These are phyloP conservation scores for Radopholus similis DNA, from an alignment of 1,140 invertebrate genomes.

Conservation along the genomic window DNA sequence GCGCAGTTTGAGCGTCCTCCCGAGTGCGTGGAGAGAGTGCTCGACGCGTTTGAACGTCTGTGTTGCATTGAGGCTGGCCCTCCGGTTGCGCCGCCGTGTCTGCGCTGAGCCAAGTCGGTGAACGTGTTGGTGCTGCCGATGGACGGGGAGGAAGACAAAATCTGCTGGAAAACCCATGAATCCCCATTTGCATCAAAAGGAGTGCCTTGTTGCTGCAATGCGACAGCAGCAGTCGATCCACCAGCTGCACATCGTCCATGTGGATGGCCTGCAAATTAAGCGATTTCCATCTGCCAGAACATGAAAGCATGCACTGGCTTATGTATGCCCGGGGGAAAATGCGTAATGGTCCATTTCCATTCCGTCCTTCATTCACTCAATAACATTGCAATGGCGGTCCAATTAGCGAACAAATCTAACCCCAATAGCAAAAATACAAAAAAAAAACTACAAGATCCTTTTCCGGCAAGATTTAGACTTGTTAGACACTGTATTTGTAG, in stretches of 20 bases:
- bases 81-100: slow-evolving; percentile 42
- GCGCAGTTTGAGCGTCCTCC: slow-evolving; percentile 58
- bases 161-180: slow-evolving; percentile 9
- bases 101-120: slow-evolving; percentile 55
- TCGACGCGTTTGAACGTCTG: slow-evolving; percentile 56
- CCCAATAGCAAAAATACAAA: too few species aligned
- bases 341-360: too few species aligned
- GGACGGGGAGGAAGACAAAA: slow-evolving; percentile 52
- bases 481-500: too few species aligned
- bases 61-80: slow-evolving; percentile 34
- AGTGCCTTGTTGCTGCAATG: slow-evolving; percentile 35
- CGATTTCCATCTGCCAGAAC: not conserved
- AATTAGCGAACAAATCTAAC: too few species aligned
- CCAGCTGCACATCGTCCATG: slow-evolving; percentile 52
- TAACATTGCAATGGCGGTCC: too few species aligned
- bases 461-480: too few species aligned
- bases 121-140: slow-evolving; percentile 59
- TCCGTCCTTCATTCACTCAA: too few species aligned
- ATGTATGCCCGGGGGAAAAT: too few species aligned
- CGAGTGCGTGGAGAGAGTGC: slow-evolving; percentile 58
- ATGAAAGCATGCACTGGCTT: too few species aligned
- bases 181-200: not conserved
- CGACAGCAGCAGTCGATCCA: slow-evolving; percentile 55
- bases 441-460: too few species aligned
- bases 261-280: slow-evolving; percentile 57